Percentiles rank a stretch among this genome's conserved stretches.
Evolutionary conservation across 2,888 invertebrate species (phyloP).

Genomic region (Spodoptera picta): DNA sequence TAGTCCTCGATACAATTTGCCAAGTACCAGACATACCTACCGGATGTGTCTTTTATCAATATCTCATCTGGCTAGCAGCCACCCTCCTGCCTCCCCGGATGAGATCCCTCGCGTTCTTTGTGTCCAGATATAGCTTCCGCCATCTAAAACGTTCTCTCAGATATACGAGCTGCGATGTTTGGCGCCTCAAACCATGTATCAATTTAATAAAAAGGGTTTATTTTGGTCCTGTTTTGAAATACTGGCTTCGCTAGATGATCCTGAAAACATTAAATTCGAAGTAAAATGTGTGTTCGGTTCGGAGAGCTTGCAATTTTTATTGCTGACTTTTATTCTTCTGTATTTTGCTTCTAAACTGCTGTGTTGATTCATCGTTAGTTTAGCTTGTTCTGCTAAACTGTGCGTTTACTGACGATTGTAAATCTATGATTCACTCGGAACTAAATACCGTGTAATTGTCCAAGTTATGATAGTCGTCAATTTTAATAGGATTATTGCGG

Average conservation of each 20-base stretch:
- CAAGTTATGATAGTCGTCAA: slow-evolving; percentile 16
- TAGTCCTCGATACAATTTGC: slow-evolving; percentile 27
- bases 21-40: slow-evolving; percentile 40
- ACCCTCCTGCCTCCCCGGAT: slow-evolving; percentile 43
- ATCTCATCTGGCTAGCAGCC: slow-evolving; percentile 45
- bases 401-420: slow-evolving; percentile 1
- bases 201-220: slow-evolving; percentile 46
- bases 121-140: slow-evolving; percentile 49
- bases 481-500: slow-evolving; percentile 28
- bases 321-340: background rate
- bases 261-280: slow-evolving; percentile 4
- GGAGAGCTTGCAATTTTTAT: slow-evolving; percentile 5
- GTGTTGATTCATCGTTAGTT: slow-evolving; percentile 11
- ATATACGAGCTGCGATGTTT: slow-evolving; percentile 38
- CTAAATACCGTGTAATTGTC: slow-evolving; percentile 1
- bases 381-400: background rate
- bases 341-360: slow-evolving; percentile 11
- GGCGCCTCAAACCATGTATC: slow-evolving; percentile 39
- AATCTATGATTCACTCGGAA: background rate
- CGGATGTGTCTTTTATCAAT: slow-evolving; percentile 52
- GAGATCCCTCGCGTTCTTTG: slow-evolving; percentile 43
- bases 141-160: slow-evolving; percentile 36
- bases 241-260: slow-evolving; percentile 10
- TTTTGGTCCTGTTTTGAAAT: slow-evolving; percentile 24
- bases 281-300: background rate